These are phyloP conservation scores for Syndactyla subalaris DNA, from an alignment of 2,797 vertebrate genomes.

Conservation along the genomic window DNA sequence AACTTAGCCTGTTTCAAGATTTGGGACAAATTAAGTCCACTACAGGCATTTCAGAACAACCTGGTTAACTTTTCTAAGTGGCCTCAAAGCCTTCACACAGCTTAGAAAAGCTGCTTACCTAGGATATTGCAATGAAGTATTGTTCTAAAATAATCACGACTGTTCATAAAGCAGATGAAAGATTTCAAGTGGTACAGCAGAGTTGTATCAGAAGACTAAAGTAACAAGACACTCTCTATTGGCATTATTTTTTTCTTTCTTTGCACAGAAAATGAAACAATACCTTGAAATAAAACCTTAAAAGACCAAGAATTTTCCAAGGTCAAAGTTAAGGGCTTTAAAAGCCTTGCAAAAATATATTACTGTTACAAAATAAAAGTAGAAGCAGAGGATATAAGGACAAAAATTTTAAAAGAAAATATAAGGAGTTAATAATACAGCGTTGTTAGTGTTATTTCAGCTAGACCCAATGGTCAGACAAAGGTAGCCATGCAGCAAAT, in stretches of 20 bases:
- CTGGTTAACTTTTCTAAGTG: not conserved
- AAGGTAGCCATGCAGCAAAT: not conserved
- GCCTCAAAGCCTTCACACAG: not conserved
- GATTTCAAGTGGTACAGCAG: not conserved
- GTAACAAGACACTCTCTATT: not conserved
- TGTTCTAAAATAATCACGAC: not conserved
- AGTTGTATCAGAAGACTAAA: not conserved
- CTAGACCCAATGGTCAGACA: not conserved
- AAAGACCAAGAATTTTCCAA: not conserved
- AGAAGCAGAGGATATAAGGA: not conserved
- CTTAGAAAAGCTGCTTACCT: conserved; percentile 26
- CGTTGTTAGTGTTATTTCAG: not conserved
- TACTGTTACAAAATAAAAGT: not conserved
- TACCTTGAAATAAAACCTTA: not conserved
- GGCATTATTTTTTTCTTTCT: not conserved
- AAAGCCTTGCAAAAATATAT: not conserved
- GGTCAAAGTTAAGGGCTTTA: not conserved
- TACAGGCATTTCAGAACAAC: not conserved
- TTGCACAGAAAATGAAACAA: not conserved
- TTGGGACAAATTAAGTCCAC: not conserved
- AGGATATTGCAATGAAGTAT: not conserved
- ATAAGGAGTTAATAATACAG: accelerated
- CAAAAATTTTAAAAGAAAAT: not conserved
- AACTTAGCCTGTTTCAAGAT: not conserved
- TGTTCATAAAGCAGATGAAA: not conserved